Conservation (phyloP, 2,113 vertebrate species). For the Catharus minimus region DNA sequence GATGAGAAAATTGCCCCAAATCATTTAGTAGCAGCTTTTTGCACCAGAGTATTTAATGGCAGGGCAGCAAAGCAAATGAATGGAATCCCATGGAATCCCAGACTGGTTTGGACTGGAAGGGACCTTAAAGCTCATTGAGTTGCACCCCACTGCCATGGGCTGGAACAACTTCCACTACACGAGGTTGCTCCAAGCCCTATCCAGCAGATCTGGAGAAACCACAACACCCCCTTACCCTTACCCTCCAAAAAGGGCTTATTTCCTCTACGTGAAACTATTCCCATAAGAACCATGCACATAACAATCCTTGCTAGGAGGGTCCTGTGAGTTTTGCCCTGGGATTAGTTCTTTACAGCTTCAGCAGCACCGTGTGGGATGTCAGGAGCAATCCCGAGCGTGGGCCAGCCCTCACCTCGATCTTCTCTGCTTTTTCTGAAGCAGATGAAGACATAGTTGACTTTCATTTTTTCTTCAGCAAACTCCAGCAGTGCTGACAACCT, state of each 20-base stretch:
- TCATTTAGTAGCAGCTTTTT: not conserved
- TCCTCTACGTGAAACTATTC: not conserved
- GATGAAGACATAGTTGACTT: constrained; percentile 91
- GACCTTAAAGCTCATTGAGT: not conserved
- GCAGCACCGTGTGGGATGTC: not conserved
- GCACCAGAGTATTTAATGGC: not conserved
- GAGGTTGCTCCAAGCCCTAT: not conserved
- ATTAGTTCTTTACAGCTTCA: too few relatives aligned
- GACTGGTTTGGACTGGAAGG: not conserved
- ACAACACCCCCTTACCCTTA: not conserved
- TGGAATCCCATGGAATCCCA: not conserved
- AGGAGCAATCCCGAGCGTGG: not conserved
- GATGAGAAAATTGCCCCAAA: not conserved
- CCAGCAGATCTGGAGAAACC: not conserved
- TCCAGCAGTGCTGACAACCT: constrained; percentile 92
- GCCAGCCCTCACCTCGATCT: constrained; percentile 86
- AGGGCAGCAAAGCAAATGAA: not conserved
- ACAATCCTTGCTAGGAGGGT: not conserved
- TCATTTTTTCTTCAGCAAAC: constrained; percentile 96
- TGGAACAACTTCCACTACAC: not conserved
- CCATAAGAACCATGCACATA: fast-evolving
- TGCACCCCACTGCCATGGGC: not conserved
- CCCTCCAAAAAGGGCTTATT: not conserved
- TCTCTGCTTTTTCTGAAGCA: constrained; percentile 96
- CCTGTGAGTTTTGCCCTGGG: fast-evolving